Evolutionary conservation across 2,797 vertebrate genomes (phyloP).

Genomic region (Sebastolobus alascanus): DNA sequence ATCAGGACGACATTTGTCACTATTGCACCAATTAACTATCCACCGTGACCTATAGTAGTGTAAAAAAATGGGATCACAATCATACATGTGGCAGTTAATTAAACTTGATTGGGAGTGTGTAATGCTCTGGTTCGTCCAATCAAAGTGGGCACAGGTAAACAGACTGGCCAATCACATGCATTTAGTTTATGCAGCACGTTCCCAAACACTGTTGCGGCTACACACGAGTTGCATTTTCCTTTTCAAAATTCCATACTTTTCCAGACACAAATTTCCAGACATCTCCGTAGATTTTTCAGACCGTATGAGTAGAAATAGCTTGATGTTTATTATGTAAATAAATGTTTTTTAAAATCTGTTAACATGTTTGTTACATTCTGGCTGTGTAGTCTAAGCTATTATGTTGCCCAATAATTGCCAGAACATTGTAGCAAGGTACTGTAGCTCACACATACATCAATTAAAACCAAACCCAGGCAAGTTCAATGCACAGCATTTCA

Average conservation of each 20-base stretch:
- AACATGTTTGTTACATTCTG: too few relatives aligned
- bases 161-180: neutral
- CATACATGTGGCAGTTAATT: neutral
- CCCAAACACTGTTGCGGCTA: neutral
- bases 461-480: too few relatives aligned
- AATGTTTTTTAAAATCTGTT: too few relatives aligned
- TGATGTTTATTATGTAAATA: too few relatives aligned
- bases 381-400: too few relatives aligned
- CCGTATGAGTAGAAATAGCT: too few relatives aligned
- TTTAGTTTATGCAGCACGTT: neutral
- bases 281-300: too few relatives aligned
- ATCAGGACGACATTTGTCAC: neutral
- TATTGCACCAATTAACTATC: neutral
- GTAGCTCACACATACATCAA: too few relatives aligned
- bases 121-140: neutral
- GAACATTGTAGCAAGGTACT: too few relatives aligned
- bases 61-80: constrained; percentile 5
- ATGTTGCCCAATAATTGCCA: too few relatives aligned
- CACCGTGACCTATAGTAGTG: neutral
- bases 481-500: too few relatives aligned
- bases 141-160: constrained; percentile 5
- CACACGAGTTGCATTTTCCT: neutral
- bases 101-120: neutral
- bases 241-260: too few relatives aligned
- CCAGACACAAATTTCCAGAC: neutral